Conservation (phyloP, 2,888 invertebrate genomes). For the Pedicia rivosa region DNA sequence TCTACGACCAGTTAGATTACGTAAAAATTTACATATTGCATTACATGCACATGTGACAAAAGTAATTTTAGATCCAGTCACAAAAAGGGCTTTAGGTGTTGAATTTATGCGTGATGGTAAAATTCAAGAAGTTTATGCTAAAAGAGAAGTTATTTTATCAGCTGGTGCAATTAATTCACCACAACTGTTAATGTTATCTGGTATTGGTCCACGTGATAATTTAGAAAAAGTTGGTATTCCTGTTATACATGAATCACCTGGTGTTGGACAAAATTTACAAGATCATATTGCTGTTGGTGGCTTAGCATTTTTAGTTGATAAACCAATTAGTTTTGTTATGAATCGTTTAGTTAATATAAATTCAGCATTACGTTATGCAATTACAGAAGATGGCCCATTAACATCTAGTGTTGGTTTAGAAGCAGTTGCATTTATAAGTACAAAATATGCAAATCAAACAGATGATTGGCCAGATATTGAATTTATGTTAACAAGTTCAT, state of each 20-base stretch:
- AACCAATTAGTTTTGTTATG: conserved; percentile 65
- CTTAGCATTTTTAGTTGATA: conserved; percentile 62
- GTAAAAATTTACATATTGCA: conserved; percentile 69
- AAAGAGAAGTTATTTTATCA: conserved; percentile 26
- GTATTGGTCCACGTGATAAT: conserved; percentile 66
- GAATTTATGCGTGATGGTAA: conserved; percentile 53
- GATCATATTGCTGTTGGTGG: conserved; percentile 84
- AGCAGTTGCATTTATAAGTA: conserved; percentile 73
- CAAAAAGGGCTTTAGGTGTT: conserved; percentile 61
- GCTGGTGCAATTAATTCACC: conserved; percentile 86
- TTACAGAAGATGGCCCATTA: conserved; percentile 72
- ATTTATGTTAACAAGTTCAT: conserved; percentile 74
- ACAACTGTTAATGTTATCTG: conserved; percentile 80
- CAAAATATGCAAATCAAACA: conserved; percentile 71
- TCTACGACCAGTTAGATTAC: conserved; percentile 55
- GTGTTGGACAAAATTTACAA: conserved; percentile 75
- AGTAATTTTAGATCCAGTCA: conserved; percentile 51
- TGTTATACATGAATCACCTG: conserved; percentile 59
- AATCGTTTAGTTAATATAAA: conserved; percentile 68
- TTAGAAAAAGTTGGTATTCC: conserved; percentile 53
- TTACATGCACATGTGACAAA: conserved; percentile 66
- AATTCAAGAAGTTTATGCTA: conserved; percentile 30
- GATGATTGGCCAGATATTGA: conserved; percentile 89
- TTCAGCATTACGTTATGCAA: conserved; percentile 65
- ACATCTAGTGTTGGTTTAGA: conserved; percentile 79